phyloP scores from a whole-genome alignment of 2,113 vertebrate species.

The Erythrocercus mccallii region DNA sequence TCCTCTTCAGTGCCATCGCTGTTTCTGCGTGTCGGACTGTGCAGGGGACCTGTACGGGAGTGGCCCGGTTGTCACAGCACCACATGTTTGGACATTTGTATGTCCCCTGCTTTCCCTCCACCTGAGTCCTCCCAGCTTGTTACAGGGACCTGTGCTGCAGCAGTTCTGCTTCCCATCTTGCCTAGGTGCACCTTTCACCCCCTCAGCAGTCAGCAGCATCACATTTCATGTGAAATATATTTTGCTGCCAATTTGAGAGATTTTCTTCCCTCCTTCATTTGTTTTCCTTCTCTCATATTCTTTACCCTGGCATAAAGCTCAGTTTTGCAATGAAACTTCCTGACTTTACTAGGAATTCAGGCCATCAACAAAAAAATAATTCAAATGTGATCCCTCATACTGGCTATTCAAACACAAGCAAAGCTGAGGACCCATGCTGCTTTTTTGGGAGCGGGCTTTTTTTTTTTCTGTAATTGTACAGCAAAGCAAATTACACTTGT shows the following conservation, averaged over 20 bases:
- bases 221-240: background rate
- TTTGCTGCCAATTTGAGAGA: background rate
- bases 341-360: constrained; percentile 29
- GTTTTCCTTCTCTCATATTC: constrained; percentile 18
- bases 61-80: accelerated
- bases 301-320: constrained; percentile 8
- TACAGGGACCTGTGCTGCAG: background rate
- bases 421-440: background rate
- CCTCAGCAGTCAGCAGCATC: background rate
- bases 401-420: constrained; percentile 25
- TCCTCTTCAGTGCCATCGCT: background rate
- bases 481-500: constrained; percentile 47
- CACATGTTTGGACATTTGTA: background rate
- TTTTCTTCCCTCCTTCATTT: constrained; percentile 34
- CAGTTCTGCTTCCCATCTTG: background rate
- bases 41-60: accelerated
- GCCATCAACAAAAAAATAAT: background rate
- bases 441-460: background rate
- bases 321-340: constrained; percentile 10
- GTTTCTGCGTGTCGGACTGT: accelerated
- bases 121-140: background rate
- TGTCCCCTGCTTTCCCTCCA: background rate
- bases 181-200: background rate
- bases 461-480: constrained; percentile 25
- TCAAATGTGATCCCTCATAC: background rate